Evolutionary conservation across 2,113 vertebrate genomes (phyloP).

Genomic region (Notothenia coriiceps): DNA sequence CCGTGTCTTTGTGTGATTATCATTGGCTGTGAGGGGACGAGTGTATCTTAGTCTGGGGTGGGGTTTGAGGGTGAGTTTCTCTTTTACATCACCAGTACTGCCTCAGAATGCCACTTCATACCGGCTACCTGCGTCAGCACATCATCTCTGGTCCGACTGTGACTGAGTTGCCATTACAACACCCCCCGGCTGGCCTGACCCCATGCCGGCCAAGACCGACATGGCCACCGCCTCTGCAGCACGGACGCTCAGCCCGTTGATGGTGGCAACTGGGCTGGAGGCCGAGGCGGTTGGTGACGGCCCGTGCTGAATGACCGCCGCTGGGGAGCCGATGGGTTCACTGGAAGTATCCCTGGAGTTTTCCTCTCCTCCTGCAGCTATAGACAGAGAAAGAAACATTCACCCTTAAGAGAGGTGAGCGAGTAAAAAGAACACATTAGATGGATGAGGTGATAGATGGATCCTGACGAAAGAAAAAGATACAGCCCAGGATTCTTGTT

Average conservation of each 20-base stretch:
- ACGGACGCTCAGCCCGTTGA: conserved; percentile 90
- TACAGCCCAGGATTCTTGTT: not conserved
- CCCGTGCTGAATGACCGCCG: conserved; percentile 90
- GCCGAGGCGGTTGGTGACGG: conserved; percentile 79
- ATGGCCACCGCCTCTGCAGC: conserved; percentile 94
- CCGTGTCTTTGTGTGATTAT: conserved; percentile 73
- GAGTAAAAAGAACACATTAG: conserved; percentile 69
- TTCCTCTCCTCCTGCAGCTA: conserved; percentile 91
- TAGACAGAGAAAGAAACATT: conserved; percentile 78
- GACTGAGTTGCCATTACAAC: conserved; percentile 88
- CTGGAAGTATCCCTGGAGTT: conserved; percentile 87
- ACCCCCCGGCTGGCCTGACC: conserved; percentile 90
- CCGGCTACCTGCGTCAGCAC: conserved; percentile 65
- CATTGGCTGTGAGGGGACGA: conserved; percentile 50
- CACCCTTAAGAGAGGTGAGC: conserved; percentile 84
- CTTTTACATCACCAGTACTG: conserved; percentile 56
- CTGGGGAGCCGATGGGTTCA: conserved; percentile 88
- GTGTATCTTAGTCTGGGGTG: conserved; percentile 48
- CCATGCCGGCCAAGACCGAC: conserved; percentile 94
- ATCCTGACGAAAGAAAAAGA: conserved; percentile 25
- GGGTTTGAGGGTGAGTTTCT: conserved; percentile 44
- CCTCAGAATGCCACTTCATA: conserved; percentile 63
- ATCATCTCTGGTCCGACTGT: conserved; percentile 95
- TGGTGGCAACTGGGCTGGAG: conserved; percentile 79
- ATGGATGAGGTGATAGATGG: conserved; percentile 67